These are phyloP conservation scores for Macrochelys suwanniensis DNA, from an alignment of 2,797 vertebrate genomes.

Conservation along the genomic window DNA sequence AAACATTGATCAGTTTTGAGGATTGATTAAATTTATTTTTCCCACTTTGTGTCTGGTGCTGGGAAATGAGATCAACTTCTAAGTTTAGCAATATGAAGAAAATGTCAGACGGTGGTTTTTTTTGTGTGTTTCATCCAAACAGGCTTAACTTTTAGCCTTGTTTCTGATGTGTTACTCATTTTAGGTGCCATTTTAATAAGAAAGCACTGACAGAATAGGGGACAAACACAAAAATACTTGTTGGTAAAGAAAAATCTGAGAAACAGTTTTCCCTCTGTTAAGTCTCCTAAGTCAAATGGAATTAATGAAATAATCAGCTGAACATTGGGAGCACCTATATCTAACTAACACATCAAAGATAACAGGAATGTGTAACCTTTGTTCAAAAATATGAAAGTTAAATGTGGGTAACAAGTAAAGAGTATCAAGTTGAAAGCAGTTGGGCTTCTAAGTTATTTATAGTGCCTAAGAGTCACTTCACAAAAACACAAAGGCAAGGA, in stretches of 20 bases:
- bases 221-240: neutral
- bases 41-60: conserved; percentile 66
- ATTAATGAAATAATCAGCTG: neutral
- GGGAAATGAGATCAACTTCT: conserved; percentile 69
- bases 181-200: conserved; percentile 3
- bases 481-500: neutral
- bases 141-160: conserved; percentile 36
- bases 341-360: accelerated
- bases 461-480: neutral
- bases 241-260: neutral
- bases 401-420: neutral
- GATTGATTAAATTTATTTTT: conserved; percentile 53
- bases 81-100: conserved; percentile 65
- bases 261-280: neutral
- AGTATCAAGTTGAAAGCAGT: neutral
- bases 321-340: neutral
- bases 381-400: neutral
- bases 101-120: conserved; percentile 63
- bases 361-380: neutral
- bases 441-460: neutral
- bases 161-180: neutral
- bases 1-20: conserved; percentile 68
- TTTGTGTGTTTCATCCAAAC: conserved; percentile 14
- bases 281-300: neutral
- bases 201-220: neutral